Conservation (phyloP, 2,797 vertebrate genomes). For the Euphonia xanthogaster region DNA sequence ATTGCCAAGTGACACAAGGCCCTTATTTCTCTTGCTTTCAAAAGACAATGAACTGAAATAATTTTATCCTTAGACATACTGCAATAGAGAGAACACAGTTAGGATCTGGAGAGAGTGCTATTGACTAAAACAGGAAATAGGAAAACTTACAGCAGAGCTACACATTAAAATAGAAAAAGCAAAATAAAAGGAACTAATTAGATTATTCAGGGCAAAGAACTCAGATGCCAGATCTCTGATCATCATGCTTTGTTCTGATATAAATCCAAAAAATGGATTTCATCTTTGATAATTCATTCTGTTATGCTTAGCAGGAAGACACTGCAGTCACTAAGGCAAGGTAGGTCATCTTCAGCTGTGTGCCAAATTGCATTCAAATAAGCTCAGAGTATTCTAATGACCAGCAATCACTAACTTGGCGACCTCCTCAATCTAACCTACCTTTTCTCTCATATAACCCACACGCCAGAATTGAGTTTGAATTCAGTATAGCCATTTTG, state of each 20-base stretch:
- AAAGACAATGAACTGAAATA: neutral
- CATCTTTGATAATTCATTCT: neutral
- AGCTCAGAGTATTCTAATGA: neutral
- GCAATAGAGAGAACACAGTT: neutral
- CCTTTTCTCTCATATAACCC: neutral
- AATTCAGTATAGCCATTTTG: neutral
- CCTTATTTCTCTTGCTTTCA: neutral
- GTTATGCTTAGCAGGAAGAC: neutral
- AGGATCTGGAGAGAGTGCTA: neutral
- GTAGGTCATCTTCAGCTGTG: neutral
- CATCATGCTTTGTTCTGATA: neutral
- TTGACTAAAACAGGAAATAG: neutral
- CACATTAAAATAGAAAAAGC: neutral
- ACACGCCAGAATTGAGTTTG: neutral
- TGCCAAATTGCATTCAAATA: neutral
- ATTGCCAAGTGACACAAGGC: neutral
- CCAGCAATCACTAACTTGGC: neutral
- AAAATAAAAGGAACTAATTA: neutral
- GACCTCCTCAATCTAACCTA: neutral
- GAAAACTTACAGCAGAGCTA: neutral
- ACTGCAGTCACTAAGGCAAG: neutral
- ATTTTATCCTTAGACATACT: neutral
- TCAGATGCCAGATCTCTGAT: neutral
- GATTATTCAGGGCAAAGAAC: neutral
- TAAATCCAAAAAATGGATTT: neutral